Conservation (phyloP, 2,797 vertebrate species). For the Labroides dimidiatus region DNA sequence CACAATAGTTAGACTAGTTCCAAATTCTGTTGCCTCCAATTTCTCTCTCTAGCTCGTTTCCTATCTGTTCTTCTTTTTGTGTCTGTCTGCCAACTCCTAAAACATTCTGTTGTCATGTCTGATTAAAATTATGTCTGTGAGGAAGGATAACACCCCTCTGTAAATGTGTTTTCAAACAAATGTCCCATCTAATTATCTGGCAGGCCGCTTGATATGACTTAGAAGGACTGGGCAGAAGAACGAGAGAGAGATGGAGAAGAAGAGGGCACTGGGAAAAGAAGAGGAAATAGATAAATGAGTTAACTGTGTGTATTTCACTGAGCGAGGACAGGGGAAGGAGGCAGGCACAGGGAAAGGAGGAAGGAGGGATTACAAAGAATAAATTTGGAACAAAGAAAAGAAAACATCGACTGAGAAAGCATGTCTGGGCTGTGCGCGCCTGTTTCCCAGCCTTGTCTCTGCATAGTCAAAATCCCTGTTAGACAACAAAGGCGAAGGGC, state of each 20-base stretch:
- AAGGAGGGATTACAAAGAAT: slow-evolving; percentile 68
- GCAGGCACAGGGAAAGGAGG: slow-evolving; percentile 42
- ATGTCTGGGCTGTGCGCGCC: slow-evolving; percentile 65
- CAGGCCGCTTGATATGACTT: slow-evolving; percentile 69
- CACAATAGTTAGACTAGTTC: slow-evolving; percentile 34
- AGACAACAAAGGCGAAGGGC: slow-evolving; percentile 74
- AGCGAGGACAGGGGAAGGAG: slow-evolving; percentile 40
- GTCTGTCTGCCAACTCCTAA: slow-evolving; percentile 56
- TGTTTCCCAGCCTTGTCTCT: slow-evolving; percentile 68
- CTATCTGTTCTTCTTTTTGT: slow-evolving; percentile 41
- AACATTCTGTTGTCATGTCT: slow-evolving; percentile 67
- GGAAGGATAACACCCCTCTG: slow-evolving; percentile 73
- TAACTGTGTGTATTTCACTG: slow-evolving; percentile 40
- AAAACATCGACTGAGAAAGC: slow-evolving; percentile 69
- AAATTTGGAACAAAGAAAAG: slow-evolving; percentile 71
- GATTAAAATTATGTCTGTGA: slow-evolving; percentile 63
- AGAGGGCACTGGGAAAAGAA: slow-evolving; percentile 29
- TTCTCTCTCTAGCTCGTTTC: slow-evolving; percentile 20
- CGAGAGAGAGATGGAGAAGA: slow-evolving; percentile 25
- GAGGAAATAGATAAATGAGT: slow-evolving; percentile 51
- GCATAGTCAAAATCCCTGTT: slow-evolving; percentile 76
- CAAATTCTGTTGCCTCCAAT: slow-evolving; percentile 22
- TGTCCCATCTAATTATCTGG: slow-evolving; percentile 78
- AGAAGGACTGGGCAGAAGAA: slow-evolving; percentile 52
- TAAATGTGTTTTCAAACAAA: slow-evolving; percentile 81